Conservation (phyloP, 1,140 invertebrate species). For the Penaeus indicus region DNA sequence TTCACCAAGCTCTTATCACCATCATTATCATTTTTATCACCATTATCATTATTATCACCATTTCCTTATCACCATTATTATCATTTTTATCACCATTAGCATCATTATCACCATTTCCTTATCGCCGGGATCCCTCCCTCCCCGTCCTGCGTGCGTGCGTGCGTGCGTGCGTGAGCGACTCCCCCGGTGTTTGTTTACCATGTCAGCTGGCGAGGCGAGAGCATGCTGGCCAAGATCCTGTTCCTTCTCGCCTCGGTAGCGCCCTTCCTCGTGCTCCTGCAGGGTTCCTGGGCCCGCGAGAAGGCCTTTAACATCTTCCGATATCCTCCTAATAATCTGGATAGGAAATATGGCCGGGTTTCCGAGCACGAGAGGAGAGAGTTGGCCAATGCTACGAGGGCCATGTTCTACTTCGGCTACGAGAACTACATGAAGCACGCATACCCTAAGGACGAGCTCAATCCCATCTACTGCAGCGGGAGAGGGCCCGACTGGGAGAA, state of each 20-base stretch:
- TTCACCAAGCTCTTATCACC: no score
- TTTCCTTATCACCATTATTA: no score
- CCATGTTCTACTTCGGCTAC: conserved; percentile 97
- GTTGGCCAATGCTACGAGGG: conserved; percentile 80
- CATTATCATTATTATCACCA: no score
- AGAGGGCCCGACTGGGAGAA: conserved; percentile 68
- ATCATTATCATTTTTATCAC: no score
- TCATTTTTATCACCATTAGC: no score
- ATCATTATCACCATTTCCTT: no score
- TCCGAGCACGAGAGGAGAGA: conserved; percentile 69
- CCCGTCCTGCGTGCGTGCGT: no score
- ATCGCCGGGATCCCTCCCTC: no score
- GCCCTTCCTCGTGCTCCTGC: conserved; percentile 5
- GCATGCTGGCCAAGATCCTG: neutral
- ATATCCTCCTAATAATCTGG: conserved; percentile 48
- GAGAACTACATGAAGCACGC: conserved; percentile 95
- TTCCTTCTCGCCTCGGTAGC: conserved; percentile 11
- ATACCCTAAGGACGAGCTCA: conserved; percentile 96
- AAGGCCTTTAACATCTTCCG: conserved; percentile 63
- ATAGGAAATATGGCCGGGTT: conserved; percentile 64
- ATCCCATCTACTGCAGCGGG: conserved; percentile 95
- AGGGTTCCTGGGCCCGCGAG: conserved; percentile 22
- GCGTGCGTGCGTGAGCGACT: no score
- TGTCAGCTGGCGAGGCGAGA: conserved; percentile 16
- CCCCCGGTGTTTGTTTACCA: conserved; percentile 1